A percentile compares a stretch with the other conserved stretches of the same genome.
phyloP scores from a whole-genome alignment of 1,140 invertebrate genomes.

The Ridgeia piscesae region DNA sequence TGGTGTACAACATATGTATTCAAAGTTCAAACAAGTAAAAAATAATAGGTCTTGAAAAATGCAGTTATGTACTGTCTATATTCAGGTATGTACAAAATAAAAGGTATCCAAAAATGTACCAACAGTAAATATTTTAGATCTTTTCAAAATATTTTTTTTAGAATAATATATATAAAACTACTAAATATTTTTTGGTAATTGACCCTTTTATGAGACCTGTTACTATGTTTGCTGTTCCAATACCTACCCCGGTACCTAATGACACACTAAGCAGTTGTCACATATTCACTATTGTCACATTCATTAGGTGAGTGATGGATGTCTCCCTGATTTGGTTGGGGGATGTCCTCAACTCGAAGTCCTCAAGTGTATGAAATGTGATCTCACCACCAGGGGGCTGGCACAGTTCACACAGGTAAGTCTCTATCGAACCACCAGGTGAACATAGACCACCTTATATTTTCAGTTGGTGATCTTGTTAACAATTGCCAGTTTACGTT shows the following conservation, averaged over 20 bases:
- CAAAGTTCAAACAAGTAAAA: too few species aligned
- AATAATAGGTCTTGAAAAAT: too few species aligned
- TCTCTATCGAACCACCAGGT: background rate
- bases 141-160: too few species aligned
- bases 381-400: background rate
- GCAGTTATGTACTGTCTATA: too few species aligned
- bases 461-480: background rate
- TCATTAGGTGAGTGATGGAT: background rate
- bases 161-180: too few species aligned
- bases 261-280: background rate
- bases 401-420: background rate
- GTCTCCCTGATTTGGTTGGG: background rate
- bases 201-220: background rate
- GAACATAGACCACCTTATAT: background rate
- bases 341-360: background rate
- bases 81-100: too few species aligned
- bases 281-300: background rate
- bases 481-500: background rate
- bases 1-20: too few species aligned
- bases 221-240: background rate
- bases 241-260: background rate
- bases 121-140: too few species aligned
- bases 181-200: too few species aligned
- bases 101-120: too few species aligned
- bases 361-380: background rate